Evolutionary conservation across 2,888 invertebrate genomes (phyloP).

Genomic region (Hypomecis punctinalis): DNA sequence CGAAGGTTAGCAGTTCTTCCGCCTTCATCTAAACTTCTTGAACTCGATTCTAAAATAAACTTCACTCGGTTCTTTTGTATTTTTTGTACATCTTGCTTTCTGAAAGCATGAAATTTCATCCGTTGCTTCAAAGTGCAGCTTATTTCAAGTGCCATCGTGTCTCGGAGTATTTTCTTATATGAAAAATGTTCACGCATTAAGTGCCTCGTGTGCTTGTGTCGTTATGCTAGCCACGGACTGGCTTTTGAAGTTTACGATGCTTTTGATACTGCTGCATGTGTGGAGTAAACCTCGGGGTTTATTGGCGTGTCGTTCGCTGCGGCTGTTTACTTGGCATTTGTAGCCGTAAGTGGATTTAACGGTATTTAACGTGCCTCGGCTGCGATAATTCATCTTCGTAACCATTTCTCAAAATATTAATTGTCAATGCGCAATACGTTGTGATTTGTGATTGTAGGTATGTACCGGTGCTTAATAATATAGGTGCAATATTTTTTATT

Average conservation of each 20-base stretch:
- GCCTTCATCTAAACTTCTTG: background rate
- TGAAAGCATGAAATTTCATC: background rate
- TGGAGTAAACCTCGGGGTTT: constrained; percentile 36
- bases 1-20: constrained; percentile 23
- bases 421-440: background rate
- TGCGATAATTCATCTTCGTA: background rate
- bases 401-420: background rate
- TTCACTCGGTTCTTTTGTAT: background rate
- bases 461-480: too few relatives aligned
- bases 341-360: constrained; percentile 16
- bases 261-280: constrained; percentile 31
- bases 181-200: background rate
- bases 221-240: constrained; percentile 23
- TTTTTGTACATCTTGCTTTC: background rate
- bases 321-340: constrained; percentile 23
- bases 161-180: constrained; percentile 10
- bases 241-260: constrained; percentile 40
- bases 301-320: constrained; percentile 26
- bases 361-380: constrained; percentile 5
- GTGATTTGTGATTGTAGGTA: too few relatives aligned
- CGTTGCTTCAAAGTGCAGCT: constrained; percentile 7
- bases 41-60: background rate
- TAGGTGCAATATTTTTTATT: too few relatives aligned
- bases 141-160: constrained; percentile 4
- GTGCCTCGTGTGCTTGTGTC: constrained; percentile 6